A percentile compares a stretch with the other conserved stretches of the same genome.
Evolutionary conservation across 2,888 invertebrate species (phyloP).

Genomic region (Antitype chi): DNA sequence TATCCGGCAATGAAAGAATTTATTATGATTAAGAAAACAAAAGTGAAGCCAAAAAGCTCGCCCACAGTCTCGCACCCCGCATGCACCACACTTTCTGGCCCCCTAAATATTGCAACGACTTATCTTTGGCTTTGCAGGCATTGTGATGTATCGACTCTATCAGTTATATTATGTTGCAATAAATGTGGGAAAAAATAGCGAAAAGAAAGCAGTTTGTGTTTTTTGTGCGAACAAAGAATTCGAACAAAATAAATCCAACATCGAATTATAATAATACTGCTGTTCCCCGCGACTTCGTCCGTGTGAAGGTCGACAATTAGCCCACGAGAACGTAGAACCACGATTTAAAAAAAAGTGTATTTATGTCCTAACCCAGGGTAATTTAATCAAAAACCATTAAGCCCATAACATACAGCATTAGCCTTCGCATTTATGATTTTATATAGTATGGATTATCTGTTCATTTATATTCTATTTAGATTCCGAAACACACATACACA

Average conservation of each 20-base stretch:
- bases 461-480: background rate
- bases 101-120: slow-evolving; percentile 45
- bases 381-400: too few species aligned
- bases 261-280: background rate
- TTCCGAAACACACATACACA: background rate
- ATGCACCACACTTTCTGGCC: slow-evolving; percentile 17
- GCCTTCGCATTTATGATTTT: too few species aligned
- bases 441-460: background rate
- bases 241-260: background rate
- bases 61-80: slow-evolving; percentile 24
- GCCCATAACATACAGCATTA: too few species aligned
- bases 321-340: too few species aligned
- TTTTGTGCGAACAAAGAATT: background rate
- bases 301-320: too few species aligned
- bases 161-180: slow-evolving; percentile 10
- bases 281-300: too few species aligned
- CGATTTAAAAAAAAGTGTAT: too few species aligned
- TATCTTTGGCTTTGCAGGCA: slow-evolving; percentile 55
- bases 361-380: too few species aligned
- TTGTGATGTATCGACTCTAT: slow-evolving; percentile 26
- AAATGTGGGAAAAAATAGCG: slow-evolving; percentile 6
- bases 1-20: background rate
- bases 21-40: slow-evolving; percentile 19
- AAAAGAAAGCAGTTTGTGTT: background rate
- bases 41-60: background rate